These are phyloP conservation scores for Lissonota sp. DNA, from an alignment of 2,888 invertebrate species.

Conservation along the genomic window DNA sequence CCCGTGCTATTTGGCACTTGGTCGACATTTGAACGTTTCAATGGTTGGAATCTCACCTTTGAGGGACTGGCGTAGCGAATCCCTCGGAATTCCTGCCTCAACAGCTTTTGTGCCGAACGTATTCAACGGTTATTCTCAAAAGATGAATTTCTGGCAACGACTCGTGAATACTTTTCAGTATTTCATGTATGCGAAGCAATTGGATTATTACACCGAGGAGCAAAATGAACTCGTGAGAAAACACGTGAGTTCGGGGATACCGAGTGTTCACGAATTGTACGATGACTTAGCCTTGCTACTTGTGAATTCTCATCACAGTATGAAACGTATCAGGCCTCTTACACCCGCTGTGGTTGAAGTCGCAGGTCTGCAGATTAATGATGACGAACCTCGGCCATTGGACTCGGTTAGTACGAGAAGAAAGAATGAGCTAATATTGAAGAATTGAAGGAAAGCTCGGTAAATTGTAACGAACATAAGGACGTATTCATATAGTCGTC, in stretches of 20 bases:
- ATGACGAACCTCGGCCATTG: slow-evolving; percentile 45
- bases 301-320: slow-evolving; percentile 85
- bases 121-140: slow-evolving; percentile 12
- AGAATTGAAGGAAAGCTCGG: too few species aligned
- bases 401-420: slow-evolving; percentile 59
- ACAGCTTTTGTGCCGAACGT: slow-evolving; percentile 56
- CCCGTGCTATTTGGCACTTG: slow-evolving; percentile 65
- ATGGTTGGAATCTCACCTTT: slow-evolving; percentile 55
- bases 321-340: slow-evolving; percentile 84
- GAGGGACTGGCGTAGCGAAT: slow-evolving; percentile 61
- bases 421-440: too few species aligned
- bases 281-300: slow-evolving; percentile 80
- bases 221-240: slow-evolving; percentile 52
- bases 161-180: slow-evolving; percentile 39
- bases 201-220: slow-evolving; percentile 42
- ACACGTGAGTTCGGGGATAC: slow-evolving; percentile 41
- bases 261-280: slow-evolving; percentile 65
- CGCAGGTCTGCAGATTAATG: slow-evolving; percentile 84
- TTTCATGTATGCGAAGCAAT: slow-evolving; percentile 18
- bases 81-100: slow-evolving; percentile 60
- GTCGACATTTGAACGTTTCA: slow-evolving; percentile 64
- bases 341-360: slow-evolving; percentile 85
- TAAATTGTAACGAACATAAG: too few species aligned
- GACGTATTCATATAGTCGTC: too few species aligned
- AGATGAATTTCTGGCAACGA: slow-evolving; percentile 60